Evolutionary conservation across 2,113 vertebrate genomes (phyloP), one percentile per base, ranked within the genome.

Genomic region (Calidris pygmaea): DNA sequence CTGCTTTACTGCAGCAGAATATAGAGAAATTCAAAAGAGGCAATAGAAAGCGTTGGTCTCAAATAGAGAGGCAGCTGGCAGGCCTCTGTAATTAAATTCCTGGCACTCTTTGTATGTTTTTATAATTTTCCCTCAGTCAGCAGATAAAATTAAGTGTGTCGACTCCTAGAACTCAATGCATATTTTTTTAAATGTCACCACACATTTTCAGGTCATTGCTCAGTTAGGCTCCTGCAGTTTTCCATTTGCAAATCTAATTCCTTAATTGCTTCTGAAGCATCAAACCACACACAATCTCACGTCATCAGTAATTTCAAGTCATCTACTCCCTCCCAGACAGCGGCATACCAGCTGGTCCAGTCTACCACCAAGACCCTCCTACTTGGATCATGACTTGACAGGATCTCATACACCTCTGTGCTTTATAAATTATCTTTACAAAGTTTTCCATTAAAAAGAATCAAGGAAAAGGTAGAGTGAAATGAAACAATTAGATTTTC

Each of bases 61-160:
- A 58, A 93, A 63, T 50, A 85, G 73, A 85, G 65, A 96, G 37
- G 73, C 60, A 91, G 68, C 48, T 96, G 92, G 59, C 71, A 95
- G 60, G 32, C 56, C 62, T 35, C 59, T 73, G 47, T 87, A 95
- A 96, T 96, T 91, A 91, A 84, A 94, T 75, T 95, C 74, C 81
- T 91, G 81, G 67, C 56, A 75, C 11, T 52, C 39, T 43, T 58
- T 73, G 32, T 48, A 23, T 63, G 65, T 85, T 84, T 81, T 92
- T 60, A 76, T 78, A 74, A 45, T 93, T 96, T 92, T 84, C 14
- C 22, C 65, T 89, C 71, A 48, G 66, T 95, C 65, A 92, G 86
- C 89, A 87, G 77, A 89, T 55, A 94, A 76, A 83, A 79, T 55
- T 48, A 81, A 89, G 53, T 50, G 45, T 78, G 26, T 68, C 6